These are phyloP conservation scores for Ormyrus thymus DNA, from an alignment of 2,888 invertebrate genomes.

Conservation along the genomic window DNA sequence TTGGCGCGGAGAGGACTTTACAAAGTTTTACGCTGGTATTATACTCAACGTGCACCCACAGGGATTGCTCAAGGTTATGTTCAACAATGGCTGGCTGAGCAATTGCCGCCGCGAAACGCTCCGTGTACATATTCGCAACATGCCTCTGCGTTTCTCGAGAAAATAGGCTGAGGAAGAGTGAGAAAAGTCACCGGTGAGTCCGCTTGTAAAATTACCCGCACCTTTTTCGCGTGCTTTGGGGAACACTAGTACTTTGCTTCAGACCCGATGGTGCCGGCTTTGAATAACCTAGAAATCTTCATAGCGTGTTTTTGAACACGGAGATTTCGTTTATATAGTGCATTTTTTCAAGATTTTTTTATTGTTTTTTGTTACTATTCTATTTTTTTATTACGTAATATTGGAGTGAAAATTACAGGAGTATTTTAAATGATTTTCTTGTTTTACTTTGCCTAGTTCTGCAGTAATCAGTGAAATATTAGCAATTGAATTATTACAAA, in stretches of 20 bases:
- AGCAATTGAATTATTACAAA: not conserved
- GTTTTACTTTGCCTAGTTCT: no score
- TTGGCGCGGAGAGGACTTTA: no score
- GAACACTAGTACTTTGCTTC: not conserved
- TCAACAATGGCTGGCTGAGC: slow-evolving; percentile 31
- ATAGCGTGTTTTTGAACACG: not conserved
- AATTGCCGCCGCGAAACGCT: slow-evolving; percentile 34
- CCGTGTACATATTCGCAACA: not conserved
- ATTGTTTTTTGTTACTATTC: no score
- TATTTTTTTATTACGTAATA: no score
- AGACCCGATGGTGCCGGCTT: slow-evolving; percentile 35
- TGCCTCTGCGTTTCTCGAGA: slow-evolving; percentile 23
- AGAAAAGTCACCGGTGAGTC: slow-evolving; percentile 13
- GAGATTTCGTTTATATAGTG: not conserved
- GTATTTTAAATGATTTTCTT: no score
- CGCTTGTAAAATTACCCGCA: no score
- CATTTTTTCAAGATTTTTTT: not conserved
- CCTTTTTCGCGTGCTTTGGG: no score
- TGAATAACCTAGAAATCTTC: slow-evolving; percentile 33
- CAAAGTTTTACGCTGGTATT: no score
- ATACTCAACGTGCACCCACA: no score
- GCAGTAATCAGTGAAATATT: not conserved
- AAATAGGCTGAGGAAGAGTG: not conserved
- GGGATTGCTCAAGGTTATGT: slow-evolving; percentile 42
- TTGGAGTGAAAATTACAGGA: not conserved